Percentiles rank a stretch among this genome's conserved stretches.
These are phyloP conservation scores for Aphelocoma californica DNA, from an alignment of 2,797 vertebrate genomes.

Conservation along the genomic window DNA sequence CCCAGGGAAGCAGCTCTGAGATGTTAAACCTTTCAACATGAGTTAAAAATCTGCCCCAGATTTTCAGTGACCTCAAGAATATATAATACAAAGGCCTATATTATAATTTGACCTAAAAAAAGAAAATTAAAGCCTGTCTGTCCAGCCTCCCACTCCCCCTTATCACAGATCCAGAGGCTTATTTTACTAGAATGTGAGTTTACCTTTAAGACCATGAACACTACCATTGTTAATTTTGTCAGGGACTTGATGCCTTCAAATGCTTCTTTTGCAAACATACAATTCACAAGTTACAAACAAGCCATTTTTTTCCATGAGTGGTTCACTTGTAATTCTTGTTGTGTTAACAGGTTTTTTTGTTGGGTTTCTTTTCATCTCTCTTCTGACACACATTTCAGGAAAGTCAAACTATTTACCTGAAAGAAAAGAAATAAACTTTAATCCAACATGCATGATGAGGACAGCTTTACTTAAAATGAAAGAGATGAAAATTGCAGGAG, in stretches of 20 bases:
- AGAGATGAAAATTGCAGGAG: not conserved
- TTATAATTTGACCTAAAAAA: not conserved
- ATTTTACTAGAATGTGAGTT: not conserved
- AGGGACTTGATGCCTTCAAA: not conserved
- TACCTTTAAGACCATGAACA: not conserved
- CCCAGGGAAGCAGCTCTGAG: not conserved
- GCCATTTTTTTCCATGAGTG: not conserved
- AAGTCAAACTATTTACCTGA: not conserved
- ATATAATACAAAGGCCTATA: not conserved
- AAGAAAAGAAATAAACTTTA: not conserved
- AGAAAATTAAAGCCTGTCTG: not conserved
- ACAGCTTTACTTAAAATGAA: not conserved
- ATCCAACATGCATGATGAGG: not conserved
- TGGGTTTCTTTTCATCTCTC: not conserved
- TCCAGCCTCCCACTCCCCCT: too few species aligned
- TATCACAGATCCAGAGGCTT: not conserved
- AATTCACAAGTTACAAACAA: not conserved
- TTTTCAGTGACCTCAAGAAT: not conserved
- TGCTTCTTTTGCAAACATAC: not conserved
- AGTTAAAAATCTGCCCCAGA: not conserved
- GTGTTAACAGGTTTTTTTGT: not conserved
- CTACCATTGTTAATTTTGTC: not conserved
- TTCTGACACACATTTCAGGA: not conserved
- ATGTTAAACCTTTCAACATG: not conserved
- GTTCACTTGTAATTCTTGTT: not conserved